Percentiles rank a stretch among this genome's conserved stretches.
Evolutionary conservation across 1,140 invertebrate species (phyloP).

Genomic region (Calycopis cecrops): DNA sequence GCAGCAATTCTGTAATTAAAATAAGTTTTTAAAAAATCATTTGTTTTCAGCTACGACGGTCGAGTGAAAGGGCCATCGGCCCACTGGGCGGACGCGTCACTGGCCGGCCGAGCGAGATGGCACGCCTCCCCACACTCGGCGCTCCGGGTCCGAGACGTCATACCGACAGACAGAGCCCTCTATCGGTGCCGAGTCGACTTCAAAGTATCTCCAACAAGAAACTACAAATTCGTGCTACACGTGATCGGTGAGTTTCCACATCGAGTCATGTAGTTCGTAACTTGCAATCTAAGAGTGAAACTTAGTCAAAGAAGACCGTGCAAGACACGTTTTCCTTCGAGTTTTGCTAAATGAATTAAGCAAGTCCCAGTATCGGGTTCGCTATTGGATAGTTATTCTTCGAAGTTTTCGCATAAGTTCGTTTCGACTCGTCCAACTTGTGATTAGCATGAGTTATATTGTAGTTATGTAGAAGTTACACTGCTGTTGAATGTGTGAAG

Average conservation of each 20-base stretch:
- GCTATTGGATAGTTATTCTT: conserved; percentile 14
- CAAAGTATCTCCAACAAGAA: conserved; percentile 86
- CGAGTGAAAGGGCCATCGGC: conserved; percentile 82
- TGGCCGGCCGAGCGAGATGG: conserved; percentile 84
- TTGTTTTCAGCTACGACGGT: conserved; percentile 82
- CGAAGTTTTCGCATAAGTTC: too few species aligned
- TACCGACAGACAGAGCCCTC: conserved; percentile 82
- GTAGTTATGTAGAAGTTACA: too few species aligned
- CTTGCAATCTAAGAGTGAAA: conserved; percentile 20
- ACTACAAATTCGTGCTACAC: conserved; percentile 78
- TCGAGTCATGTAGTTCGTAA: conserved; percentile 24
- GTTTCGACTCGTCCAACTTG: too few species aligned
- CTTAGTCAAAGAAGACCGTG: conserved; percentile 25
- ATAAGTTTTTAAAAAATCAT: too few species aligned
- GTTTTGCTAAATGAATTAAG: conserved; percentile 13
- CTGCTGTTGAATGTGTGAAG: too few species aligned
- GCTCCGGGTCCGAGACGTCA: conserved; percentile 83
- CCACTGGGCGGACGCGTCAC: conserved; percentile 89
- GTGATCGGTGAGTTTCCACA: conserved; percentile 27
- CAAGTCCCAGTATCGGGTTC: conserved; percentile 19
- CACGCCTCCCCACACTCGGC: conserved; percentile 82
- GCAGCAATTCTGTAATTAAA: too few species aligned
- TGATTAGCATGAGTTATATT: too few species aligned
- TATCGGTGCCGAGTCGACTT: conserved; percentile 90
- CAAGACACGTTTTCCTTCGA: conserved; percentile 23